A percentile compares a stretch with the other conserved stretches of the same genome.
These are phyloP conservation scores for Lathronympha strigana DNA, from an alignment of 2,888 invertebrate genomes.

Conservation along the genomic window DNA sequence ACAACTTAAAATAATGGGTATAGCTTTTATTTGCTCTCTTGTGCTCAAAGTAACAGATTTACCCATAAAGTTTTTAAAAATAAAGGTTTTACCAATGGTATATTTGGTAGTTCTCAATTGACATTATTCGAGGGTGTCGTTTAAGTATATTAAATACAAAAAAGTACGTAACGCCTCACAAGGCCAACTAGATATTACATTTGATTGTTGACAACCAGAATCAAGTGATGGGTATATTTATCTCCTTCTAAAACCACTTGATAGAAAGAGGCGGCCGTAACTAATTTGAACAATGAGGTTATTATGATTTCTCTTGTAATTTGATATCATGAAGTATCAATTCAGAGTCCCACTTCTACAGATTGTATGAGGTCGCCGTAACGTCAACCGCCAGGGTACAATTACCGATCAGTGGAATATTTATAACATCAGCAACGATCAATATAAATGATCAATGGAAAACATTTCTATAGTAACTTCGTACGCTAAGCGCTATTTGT, in stretches of 20 bases:
- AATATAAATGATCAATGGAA: slow-evolving; percentile 43
- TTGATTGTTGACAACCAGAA: not conserved
- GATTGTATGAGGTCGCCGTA: slow-evolving; percentile 39
- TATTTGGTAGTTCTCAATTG: no score
- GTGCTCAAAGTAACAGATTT: no score
- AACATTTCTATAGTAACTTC: not conserved
- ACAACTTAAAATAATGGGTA: no score
- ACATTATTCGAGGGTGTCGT: no score
- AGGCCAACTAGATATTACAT: no score
- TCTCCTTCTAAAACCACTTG: not conserved
- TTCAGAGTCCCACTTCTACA: slow-evolving; percentile 38
- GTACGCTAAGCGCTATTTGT: not conserved
- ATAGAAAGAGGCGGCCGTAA: not conserved
- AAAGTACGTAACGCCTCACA: no score
- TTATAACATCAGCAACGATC: slow-evolving; percentile 64
- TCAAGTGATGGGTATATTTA: no score
- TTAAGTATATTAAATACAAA: no score
- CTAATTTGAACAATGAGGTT: not conserved
- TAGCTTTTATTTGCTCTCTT: no score
- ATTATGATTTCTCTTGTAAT: slow-evolving; percentile 12
- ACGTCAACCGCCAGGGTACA: slow-evolving; percentile 29
- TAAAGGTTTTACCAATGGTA: no score
- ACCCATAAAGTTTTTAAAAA: no score
- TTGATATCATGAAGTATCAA: slow-evolving; percentile 25
- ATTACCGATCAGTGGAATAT: slow-evolving; percentile 54